These are phyloP conservation scores for Esox masquinongy DNA, from an alignment of 2,797 vertebrate genomes.

Conservation along the genomic window DNA sequence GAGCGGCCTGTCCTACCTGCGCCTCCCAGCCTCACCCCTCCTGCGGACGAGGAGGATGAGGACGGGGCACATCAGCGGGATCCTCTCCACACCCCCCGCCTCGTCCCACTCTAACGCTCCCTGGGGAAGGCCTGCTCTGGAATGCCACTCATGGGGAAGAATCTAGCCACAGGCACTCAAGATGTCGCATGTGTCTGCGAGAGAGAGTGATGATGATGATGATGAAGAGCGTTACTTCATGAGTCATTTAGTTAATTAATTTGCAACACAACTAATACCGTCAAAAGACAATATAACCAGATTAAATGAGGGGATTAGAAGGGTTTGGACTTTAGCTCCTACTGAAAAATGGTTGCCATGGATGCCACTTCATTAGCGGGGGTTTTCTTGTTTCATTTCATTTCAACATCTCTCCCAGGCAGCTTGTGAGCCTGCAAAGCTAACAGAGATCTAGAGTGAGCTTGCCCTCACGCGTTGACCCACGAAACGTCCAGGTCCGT, in stretches of 20 bases:
- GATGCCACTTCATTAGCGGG: slow-evolving; percentile 46
- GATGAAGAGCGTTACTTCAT: neutral
- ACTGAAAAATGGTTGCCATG: too few species aligned
- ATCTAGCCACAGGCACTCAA: slow-evolving; percentile 77
- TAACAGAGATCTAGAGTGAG: too few species aligned
- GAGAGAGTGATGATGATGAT: slow-evolving; percentile 5
- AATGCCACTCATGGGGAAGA: slow-evolving; percentile 79
- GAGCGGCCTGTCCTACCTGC: neutral
- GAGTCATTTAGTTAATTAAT: neutral
- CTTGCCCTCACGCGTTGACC: too few species aligned
- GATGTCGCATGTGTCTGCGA: slow-evolving; percentile 67
- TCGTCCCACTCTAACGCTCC: slow-evolving; percentile 53
- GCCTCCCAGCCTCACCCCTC: neutral
- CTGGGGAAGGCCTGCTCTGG: slow-evolving; percentile 72
- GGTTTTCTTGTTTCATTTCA: slow-evolving; percentile 28
- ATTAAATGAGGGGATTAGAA: neutral
- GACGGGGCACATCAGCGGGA: neutral
- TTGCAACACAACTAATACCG: neutral
- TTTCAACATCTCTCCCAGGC: too few species aligned
- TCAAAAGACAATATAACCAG: neutral
- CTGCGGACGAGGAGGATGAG: neutral
- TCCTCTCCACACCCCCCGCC: slow-evolving; percentile 5
- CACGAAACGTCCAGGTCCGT: too few species aligned
- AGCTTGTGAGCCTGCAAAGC: too few species aligned
- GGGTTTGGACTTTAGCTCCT: too few species aligned